Conservation (phyloP, 2,888 invertebrate species). For the Elmis aenea region DNA sequence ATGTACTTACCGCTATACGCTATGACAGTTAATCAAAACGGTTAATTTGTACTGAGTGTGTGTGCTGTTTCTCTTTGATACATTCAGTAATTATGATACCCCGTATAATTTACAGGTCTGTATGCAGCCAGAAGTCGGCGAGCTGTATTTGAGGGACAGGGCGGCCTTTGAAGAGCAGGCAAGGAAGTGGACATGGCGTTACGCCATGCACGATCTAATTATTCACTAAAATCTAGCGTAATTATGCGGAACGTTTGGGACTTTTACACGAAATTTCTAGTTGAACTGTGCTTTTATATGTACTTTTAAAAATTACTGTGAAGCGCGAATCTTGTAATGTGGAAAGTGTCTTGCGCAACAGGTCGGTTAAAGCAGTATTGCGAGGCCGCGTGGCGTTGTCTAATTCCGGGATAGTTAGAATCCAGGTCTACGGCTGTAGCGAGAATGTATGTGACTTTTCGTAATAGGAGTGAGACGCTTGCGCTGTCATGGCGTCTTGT, state of each 20-base stretch:
- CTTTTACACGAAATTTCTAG: too few relatives aligned
- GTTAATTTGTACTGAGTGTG: too few relatives aligned
- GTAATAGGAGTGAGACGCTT: constrained; percentile 17
- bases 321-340: too few relatives aligned
- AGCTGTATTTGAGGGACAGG: constrained; percentile 69
- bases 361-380: constrained; percentile 2
- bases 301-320: too few relatives aligned
- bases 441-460: constrained; percentile 7
- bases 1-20: too few relatives aligned
- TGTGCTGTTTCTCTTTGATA: too few relatives aligned
- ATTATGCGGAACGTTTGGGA: too few relatives aligned
- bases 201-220: constrained; percentile 71
- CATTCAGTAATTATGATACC: too few relatives aligned
- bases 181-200: constrained; percentile 84
- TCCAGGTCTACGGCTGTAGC: constrained; percentile 8
- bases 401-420: constrained; percentile 8
- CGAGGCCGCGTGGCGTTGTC: constrained; percentile 2
- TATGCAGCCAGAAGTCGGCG: constrained; percentile 83
- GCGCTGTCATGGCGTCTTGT: constrained; percentile 27
- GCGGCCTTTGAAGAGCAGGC: constrained; percentile 75
- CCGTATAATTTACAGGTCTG: constrained; percentile 73
- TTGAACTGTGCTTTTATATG: too few relatives aligned
- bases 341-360: constrained; percentile 8
- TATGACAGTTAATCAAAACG: too few relatives aligned
- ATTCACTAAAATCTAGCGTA: constrained; percentile 1